phyloP scores from a whole-genome alignment of 2,113 vertebrate species.

The Machaerirhynchus nigripectus region DNA sequence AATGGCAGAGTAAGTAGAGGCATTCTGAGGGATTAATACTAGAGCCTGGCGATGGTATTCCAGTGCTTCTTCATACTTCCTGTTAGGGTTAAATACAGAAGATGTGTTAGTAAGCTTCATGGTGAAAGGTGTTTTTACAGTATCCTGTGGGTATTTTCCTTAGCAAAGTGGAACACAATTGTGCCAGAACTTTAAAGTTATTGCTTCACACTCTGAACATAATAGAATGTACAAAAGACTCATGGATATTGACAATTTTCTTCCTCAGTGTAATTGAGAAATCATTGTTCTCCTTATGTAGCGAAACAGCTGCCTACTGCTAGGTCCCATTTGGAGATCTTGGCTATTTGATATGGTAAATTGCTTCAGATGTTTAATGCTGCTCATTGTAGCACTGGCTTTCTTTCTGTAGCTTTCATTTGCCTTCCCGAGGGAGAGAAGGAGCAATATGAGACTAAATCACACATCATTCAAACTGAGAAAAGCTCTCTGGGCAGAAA shows the following conservation, averaged over 20 bases:
- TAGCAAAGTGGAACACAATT: background rate
- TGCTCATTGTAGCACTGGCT: background rate
- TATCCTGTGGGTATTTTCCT: background rate
- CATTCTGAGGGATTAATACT: slow-evolving; percentile 94
- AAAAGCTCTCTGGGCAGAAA: background rate
- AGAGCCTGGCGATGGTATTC: slow-evolving; percentile 97
- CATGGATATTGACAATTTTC: background rate
- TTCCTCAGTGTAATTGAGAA: background rate
- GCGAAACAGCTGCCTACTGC: background rate
- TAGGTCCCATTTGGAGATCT: background rate
- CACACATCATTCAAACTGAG: background rate
- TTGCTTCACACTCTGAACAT: background rate
- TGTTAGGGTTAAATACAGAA: slow-evolving; percentile 38
- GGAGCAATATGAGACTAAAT: background rate
- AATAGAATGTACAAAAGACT: background rate
- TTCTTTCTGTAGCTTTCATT: background rate
- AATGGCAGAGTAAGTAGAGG: slow-evolving; percentile 94
- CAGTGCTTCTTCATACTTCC: slow-evolving; percentile 93
- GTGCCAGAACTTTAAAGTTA: background rate
- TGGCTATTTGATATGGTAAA: background rate
- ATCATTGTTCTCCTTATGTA: background rate
- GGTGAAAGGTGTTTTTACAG: background rate
- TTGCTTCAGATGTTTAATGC: background rate
- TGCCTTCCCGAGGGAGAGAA: background rate
- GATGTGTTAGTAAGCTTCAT: background rate